Conservation (phyloP, 23 tunicate species). For the Corella eumyota region DNA sequence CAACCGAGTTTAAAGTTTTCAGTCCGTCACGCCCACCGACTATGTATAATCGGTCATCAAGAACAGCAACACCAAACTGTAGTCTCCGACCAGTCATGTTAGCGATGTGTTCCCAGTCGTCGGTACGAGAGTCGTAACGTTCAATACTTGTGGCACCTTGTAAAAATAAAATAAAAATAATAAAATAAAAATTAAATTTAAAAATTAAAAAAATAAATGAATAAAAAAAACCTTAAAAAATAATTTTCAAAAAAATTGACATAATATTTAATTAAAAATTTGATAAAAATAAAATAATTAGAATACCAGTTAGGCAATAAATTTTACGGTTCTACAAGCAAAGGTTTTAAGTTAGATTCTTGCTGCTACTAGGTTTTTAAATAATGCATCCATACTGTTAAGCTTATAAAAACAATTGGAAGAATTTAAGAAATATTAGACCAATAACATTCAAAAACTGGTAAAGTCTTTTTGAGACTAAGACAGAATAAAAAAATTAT, state of each 20-base stretch:
- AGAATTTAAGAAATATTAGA: no score
- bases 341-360: no score
- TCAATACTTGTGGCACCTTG: conserved; percentile 85
- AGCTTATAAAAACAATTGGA: no score
- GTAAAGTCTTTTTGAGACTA: no score
- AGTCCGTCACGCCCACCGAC: conserved; percentile 94
- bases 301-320: no score
- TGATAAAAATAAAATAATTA: no score
- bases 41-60: conserved; percentile 55
- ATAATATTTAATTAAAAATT: no score
- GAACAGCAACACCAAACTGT: conserved; percentile 93
- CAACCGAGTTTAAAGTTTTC: conserved; percentile 92
- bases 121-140: conserved; percentile 48
- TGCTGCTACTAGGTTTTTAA: no score
- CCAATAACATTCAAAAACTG: no score
- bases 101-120: conserved; percentile 52
- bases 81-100: conserved; percentile 78
- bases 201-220: neutral
- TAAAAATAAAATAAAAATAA: neutral
- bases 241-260: neutral
- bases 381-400: no score
- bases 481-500: no score
- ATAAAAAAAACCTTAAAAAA: neutral
- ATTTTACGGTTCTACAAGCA: no score
- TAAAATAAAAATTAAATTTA: neutral